A percentile compares a stretch with the other conserved stretches of the same genome.
Conservation (phyloP, 2,797 vertebrate genomes). For the Macropus fuliginosus region DNA sequence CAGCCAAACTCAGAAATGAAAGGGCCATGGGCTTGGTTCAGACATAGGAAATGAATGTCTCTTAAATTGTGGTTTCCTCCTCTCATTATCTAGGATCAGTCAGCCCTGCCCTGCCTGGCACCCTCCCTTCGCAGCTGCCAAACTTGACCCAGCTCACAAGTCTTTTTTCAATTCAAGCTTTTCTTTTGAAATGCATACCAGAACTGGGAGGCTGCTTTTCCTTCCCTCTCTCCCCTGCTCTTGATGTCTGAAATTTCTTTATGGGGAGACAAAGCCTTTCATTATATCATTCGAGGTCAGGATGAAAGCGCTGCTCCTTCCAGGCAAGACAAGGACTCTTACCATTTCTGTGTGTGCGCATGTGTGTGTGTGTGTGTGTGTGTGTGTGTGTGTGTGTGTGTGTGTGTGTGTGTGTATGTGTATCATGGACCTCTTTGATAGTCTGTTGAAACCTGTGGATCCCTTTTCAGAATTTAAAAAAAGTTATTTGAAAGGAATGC, state of each 20-base stretch:
- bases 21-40: constrained; percentile 21
- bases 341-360: not conserved
- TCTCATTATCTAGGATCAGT: not conserved
- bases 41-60: constrained; percentile 19
- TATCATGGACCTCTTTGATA: not conserved
- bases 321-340: not conserved
- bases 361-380: too few relatives aligned
- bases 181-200: not conserved
- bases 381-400: too few relatives aligned
- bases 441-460: not conserved
- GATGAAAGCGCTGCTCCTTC: not conserved
- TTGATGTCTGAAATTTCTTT: not conserved
- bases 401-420: too few relatives aligned
- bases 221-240: not conserved
- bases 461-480: not conserved
- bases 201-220: not conserved
- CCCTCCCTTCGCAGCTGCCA: constrained; percentile 57
- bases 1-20: not conserved
- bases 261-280: not conserved
- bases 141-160: constrained; percentile 52
- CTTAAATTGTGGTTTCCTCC: not conserved
- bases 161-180: not conserved
- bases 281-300: not conserved
- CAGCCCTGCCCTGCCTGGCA: not conserved
- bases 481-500: not conserved